Percentiles rank a stretch among this genome's conserved stretches.
These are phyloP conservation scores for Selene dorsalis DNA, from an alignment of 2,797 vertebrate species.

Conservation along the genomic window DNA sequence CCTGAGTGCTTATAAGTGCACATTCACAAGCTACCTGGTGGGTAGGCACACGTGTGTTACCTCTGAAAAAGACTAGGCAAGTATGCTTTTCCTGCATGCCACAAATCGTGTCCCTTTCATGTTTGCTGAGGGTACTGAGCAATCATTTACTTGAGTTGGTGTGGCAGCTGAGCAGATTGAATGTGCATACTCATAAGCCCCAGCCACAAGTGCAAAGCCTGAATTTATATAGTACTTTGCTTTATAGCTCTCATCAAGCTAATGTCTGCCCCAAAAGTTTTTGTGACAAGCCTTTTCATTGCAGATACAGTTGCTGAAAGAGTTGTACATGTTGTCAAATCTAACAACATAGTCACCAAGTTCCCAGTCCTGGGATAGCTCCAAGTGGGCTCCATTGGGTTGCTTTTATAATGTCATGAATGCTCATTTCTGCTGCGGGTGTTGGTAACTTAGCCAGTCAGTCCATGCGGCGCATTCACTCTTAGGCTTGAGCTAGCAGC, in stretches of 20 bases:
- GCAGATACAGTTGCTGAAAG: background rate
- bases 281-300: background rate
- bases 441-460: background rate
- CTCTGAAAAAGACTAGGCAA: background rate
- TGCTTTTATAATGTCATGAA: constrained; percentile 9
- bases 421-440: background rate
- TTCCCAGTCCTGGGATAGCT: background rate
- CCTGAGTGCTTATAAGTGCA: constrained; percentile 16
- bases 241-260: background rate
- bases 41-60: background rate
- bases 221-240: background rate
- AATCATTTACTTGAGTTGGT: background rate
- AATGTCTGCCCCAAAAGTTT: background rate
- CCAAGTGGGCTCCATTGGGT: background rate
- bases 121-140: background rate
- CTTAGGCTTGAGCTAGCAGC: background rate
- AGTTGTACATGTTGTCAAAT: background rate
- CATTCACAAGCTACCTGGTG: constrained; percentile 22
- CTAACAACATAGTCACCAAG: background rate
- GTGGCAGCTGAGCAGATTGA: background rate
- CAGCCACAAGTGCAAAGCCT: background rate
- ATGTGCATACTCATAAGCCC: background rate
- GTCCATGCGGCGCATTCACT: background rate
- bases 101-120: background rate
- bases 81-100: background rate